Evolutionary conservation across 2,888 invertebrate genomes (phyloP), one percentile per base, ranked within the genome.

Genomic region (Mythimna albipuncta): DNA sequence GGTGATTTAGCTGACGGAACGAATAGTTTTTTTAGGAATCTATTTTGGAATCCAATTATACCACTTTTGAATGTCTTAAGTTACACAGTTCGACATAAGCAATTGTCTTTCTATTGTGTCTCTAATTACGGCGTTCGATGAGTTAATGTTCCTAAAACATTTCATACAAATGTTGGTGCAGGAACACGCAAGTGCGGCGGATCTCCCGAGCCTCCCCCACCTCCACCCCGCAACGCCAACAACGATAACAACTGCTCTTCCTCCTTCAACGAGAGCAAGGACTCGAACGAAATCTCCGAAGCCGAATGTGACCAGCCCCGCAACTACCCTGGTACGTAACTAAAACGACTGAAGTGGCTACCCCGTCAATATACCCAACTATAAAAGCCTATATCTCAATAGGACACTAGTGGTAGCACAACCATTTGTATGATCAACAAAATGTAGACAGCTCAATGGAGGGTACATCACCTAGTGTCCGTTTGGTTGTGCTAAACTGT

Each of bases 241-340:
- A 97, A 97, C 88, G 97, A 97, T 92, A 97, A 97, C 93, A 98
- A 98, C 96, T 98, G 97, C 92, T 98, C 98, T 89, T 98, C 98
- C 87, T 97, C 97, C 62, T 98, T 98, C 96, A 99, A 99, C 95
- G 99, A 99, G 94, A 98, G 98, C 92, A 99, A 99, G 97, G 98
- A 99, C 94, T 98, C 98, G 95, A 99, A 98, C 96, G 99, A 99
- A 96, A 98, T 98, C 95, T 98, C 98, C 91, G 99, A 99, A 95
- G 98, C 99, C 88, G 99, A 99, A 94, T 99, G 99, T 94, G 99
- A 99, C 96, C 98, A 98, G 95, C 97, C 97, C 76, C 97, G 98
- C 90, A 98, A 98, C 94, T 98, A 98, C 92, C 98, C 98, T 92
- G 98, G 98, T 98, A 97, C 75, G 93, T 89, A 75, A 69, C 64